Evolutionary conservation across 1,140 invertebrate species (phyloP), one percentile per base, ranked within the genome.

Genomic region (Tetramorium parvispinum): DNA sequence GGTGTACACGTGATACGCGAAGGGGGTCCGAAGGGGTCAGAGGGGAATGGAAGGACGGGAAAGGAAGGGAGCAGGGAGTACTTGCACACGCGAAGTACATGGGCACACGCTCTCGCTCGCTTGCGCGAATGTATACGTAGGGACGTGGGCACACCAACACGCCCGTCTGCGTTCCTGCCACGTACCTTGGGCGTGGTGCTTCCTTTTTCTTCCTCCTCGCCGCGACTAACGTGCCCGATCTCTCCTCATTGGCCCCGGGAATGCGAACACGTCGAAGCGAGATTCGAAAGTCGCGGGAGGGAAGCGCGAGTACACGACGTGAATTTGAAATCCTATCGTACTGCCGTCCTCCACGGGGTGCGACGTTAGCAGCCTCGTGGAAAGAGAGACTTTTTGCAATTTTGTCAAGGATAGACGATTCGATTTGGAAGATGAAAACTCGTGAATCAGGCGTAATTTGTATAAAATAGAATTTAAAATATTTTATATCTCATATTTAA

Each of bases 131-230:
- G 85, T 73, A 61, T 90, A 89, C 73, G 85, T 65, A 78, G 79
- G 73, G 82, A 89, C 85, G 83, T 86, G 79, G 87, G 77, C 83
- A 87, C 88, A 87, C 88, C 88, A 88, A 85, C 78, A 85, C 87
- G 85, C 49, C 53, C 73, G 87, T 78, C 83, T 75, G 88, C 92
- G 92, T 89, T 91, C 89, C 87, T 92, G 88, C 88, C 92, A 93
- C 89, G 91, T 91, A 93, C 90, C 89, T 92, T 91, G 92, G 92
- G 92, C 93, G 92, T 93, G 92, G 92, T 93, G 86, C 87, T 88
- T 88, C 87, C 89, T 90, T 91, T 93, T 93, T 93, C 92, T 91
- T 91, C 87, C 73, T 92, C 87, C 89, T 88, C 77, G 87, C 68
- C 82, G 68, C 79, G 91, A 79, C 75, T 83, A 88, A 88, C 87